phyloP scores from a whole-genome alignment of 2,888 invertebrate species.

The Melieria crassipennis region DNA sequence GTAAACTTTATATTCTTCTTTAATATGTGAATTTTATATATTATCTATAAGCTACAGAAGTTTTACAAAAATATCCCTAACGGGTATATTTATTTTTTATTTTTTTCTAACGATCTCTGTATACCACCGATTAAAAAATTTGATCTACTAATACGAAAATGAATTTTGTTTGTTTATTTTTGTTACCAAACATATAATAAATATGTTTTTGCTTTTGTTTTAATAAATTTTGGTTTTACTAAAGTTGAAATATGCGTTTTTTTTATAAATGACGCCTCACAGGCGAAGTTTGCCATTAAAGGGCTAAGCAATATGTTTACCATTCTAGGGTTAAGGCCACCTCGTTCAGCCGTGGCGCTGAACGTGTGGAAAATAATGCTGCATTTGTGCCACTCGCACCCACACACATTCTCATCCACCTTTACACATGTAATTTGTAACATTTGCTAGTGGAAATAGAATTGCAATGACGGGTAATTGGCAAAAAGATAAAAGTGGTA shows the following conservation, averaged over 20 bases:
- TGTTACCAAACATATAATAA: too few species aligned
- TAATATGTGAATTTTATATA: not conserved
- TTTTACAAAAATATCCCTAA: not conserved
- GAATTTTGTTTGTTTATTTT: too few species aligned
- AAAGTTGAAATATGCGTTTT: not conserved
- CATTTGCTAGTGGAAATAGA: not conserved
- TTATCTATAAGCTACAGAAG: not conserved
- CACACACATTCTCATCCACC: too few species aligned
- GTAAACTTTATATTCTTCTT: constrained; percentile 16
- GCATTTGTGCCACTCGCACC: not conserved
- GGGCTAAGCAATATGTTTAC: not conserved
- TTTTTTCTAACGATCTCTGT: too few species aligned
- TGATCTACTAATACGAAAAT: too few species aligned
- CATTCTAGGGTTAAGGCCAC: constrained; percentile 10
- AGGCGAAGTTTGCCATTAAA: not conserved
- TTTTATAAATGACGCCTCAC: not conserved
- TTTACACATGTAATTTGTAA: too few species aligned
- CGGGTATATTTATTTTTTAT: too few species aligned
- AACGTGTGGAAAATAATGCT: not conserved
- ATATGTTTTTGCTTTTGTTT: too few species aligned
- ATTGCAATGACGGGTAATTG: not conserved
- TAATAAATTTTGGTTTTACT: not conserved
- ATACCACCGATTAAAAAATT: too few species aligned
- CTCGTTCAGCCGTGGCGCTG: not conserved
- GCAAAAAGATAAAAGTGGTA: not conserved